Evolutionary conservation across 2,888 invertebrate species (phyloP).

Genomic region (Agrotis exclamationis): DNA sequence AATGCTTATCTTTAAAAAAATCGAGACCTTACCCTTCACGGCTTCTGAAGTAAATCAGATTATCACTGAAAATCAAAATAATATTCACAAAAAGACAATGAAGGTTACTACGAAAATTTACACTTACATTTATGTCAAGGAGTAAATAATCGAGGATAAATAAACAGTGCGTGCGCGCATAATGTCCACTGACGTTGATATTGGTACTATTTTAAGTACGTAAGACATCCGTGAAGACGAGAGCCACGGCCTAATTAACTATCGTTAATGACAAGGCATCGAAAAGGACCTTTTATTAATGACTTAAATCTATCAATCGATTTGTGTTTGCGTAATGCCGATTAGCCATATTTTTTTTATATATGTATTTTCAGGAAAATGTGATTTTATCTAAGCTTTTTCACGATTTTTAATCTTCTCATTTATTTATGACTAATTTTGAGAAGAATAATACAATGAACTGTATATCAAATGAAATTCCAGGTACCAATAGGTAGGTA

Average conservation of each 20-base stretch:
- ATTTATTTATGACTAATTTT: no score
- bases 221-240: slow-evolving; percentile 58
- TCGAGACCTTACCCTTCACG: not conserved
- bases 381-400: not conserved
- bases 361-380: not conserved
- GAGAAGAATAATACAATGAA: not conserved
- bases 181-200: slow-evolving; percentile 69
- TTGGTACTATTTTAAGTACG: slow-evolving; percentile 57
- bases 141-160: slow-evolving; percentile 78
- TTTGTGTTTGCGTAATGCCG: not conserved
- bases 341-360: not conserved
- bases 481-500: no score
- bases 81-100: slow-evolving; percentile 25
- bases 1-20: slow-evolving; percentile 25
- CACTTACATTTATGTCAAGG: slow-evolving; percentile 78
- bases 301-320: slow-evolving; percentile 10
- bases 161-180: slow-evolving; percentile 73
- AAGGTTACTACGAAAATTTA: slow-evolving; percentile 59
- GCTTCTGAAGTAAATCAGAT: slow-evolving; percentile 1
- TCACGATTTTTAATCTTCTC: not conserved
- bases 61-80: slow-evolving; percentile 12
- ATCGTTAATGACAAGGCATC: slow-evolving; percentile 43
- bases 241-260: slow-evolving; percentile 71
- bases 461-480: not conserved
- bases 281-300: slow-evolving; percentile 11